These are phyloP conservation scores for Zosterops borbonicus DNA, from an alignment of 2,113 vertebrate genomes.

Conservation along the genomic window DNA sequence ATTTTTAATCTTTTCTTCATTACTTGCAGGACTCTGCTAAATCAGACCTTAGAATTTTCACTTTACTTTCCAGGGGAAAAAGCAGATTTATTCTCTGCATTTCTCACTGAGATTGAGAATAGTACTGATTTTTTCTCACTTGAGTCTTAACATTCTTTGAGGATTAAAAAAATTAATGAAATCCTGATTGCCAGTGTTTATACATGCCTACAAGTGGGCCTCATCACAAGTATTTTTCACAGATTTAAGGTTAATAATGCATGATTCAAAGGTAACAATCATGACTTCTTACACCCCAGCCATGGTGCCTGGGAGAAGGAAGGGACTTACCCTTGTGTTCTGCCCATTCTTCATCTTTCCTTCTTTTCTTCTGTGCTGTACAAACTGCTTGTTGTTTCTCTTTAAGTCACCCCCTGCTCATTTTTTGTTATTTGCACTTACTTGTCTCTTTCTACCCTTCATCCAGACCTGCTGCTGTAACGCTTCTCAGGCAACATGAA, in stretches of 20 bases:
- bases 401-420: background rate
- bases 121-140: background rate
- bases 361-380: background rate
- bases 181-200: background rate
- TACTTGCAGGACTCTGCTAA: background rate
- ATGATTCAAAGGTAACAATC: background rate
- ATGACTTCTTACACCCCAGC: background rate
- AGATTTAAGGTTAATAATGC: background rate
- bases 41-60: background rate
- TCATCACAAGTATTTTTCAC: background rate
- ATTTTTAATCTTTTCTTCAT: conserved; percentile 39
- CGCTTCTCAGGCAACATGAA: background rate
- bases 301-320: background rate
- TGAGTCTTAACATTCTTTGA: background rate
- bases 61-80: background rate
- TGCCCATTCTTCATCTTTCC: background rate
- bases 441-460: background rate
- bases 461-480: background rate
- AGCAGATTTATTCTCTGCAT: background rate
- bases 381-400: background rate
- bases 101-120: background rate
- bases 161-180: background rate
- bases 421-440: background rate
- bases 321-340: background rate
- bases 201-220: background rate